Evolutionary conservation across 1,140 invertebrate species (phyloP).

Genomic region (Hyles vespertilio): DNA sequence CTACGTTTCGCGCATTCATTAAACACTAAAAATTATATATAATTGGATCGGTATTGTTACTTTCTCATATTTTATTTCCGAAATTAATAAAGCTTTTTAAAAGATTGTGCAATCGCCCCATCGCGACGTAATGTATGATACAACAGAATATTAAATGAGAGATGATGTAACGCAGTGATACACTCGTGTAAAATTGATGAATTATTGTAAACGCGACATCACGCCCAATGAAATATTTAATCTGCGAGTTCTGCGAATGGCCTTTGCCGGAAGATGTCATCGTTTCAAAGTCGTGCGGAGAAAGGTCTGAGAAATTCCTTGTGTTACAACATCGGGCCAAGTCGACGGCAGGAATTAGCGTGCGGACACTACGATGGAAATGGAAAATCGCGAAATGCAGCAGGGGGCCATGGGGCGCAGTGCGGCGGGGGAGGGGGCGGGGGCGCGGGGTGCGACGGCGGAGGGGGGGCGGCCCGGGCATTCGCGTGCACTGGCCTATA

Average conservation of each 20-base stretch:
- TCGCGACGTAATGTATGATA: no score
- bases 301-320: constrained; percentile 49
- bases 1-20: no score
- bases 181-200: no score
- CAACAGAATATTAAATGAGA: no score
- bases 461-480: constrained; percentile 45
- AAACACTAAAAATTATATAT: no score
- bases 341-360: constrained; percentile 56
- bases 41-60: no score
- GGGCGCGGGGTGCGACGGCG: neutral
- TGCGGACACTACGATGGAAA: constrained; percentile 57
- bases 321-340: constrained; percentile 47
- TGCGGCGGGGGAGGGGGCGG: constrained; percentile 9
- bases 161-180: no score
- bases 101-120: no score
- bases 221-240: constrained; percentile 11
- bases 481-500: constrained; percentile 73
- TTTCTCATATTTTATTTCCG: no score
- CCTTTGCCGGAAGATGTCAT: constrained; percentile 33
- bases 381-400: constrained; percentile 69
- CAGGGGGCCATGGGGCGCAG: constrained; percentile 22
- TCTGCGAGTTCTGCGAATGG: constrained; percentile 20
- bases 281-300: constrained; percentile 20
- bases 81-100: no score
- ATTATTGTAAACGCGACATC: no score